Evolutionary conservation across 2,797 vertebrate genomes (phyloP), one percentile per base, ranked within the genome.

Genomic region (Pteronotus mesoamericanus): DNA sequence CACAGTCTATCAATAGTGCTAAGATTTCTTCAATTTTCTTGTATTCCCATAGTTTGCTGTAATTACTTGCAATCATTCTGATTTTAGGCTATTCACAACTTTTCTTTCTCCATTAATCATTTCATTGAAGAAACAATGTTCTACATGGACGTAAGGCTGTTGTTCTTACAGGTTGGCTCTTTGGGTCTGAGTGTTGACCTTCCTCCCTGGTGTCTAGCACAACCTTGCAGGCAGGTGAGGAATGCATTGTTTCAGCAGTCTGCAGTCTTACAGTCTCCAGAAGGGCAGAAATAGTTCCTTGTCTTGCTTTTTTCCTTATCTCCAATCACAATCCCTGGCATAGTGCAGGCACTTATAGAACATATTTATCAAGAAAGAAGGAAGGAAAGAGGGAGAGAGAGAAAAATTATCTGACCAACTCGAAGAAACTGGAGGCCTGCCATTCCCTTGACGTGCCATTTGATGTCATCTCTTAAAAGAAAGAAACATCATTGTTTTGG

Each of bases 101-200:
- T 84, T 75, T 85, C 61, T 87, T 72, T 15, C 53, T 74, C 12
- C 69, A 19, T 48, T 80, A n/a, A 46, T 37, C 42, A 53, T 84
- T 87, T 68, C 69, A 74, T 82, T 42, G 59, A 82, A 59, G 57
- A 74, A 83, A 37, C 18, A 19, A 0, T 8, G 34, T 22, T 92
- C 4, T 14, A 0, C 53, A 0, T 2, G 37, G 39, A 32, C 0
- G 0, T 4, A 55, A 87, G 15, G 32, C n/a, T 57, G 14, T 86
- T 21, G 6, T 48, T 21, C 71, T 61, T 5, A n/a, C 0, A 14
- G 26, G 21, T 12, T 22, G 53, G 69, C 69, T 68, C 57, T 74
- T 66, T 18, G 34, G 18, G 48, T 51, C 26, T 72, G 18, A 2
- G 12, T 2, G n/a, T 26, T 48, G 7, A 4, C 3, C 0, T 4